These are phyloP conservation scores for Cynopterus brachyotis DNA, from an alignment of 2,113 vertebrate species.

Conservation along the genomic window DNA sequence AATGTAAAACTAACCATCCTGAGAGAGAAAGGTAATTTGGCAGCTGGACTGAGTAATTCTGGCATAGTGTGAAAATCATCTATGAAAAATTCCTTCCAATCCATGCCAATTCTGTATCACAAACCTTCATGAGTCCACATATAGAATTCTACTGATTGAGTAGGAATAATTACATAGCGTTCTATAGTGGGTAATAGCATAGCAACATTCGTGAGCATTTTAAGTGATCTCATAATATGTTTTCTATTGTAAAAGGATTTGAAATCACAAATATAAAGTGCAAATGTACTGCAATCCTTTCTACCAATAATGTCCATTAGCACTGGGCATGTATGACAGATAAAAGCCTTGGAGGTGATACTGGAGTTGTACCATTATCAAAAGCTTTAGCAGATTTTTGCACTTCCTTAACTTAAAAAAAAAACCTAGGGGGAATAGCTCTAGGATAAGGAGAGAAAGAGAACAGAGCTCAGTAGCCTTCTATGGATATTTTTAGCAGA, in stretches of 20 bases:
- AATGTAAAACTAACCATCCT: slow-evolving; percentile 10
- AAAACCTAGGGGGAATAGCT: not conserved
- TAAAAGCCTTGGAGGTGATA: not conserved
- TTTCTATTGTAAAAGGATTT: slow-evolving; percentile 42
- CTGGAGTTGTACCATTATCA: not conserved
- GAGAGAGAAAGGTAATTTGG: not conserved
- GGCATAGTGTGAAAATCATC: not conserved
- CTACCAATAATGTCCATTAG: not conserved
- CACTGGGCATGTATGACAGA: not conserved
- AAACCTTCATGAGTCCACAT: not conserved
- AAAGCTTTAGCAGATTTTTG: not conserved
- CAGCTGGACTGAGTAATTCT: not conserved
- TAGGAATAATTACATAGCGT: not conserved
- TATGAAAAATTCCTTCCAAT: not conserved
- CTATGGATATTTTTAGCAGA: not conserved
- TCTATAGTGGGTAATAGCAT: not conserved
- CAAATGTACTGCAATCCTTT: not conserved
- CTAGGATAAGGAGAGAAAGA: not conserved
- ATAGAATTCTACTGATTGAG: not conserved
- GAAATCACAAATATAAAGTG: slow-evolving; percentile 16
- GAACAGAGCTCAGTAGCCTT: not conserved
- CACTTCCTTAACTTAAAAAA: not conserved
- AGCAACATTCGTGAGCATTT: slow-evolving; percentile 8
- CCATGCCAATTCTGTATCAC: not conserved
- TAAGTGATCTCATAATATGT: not conserved